Conservation (phyloP, 2,113 vertebrate genomes). For the Dicerorhinus sumatrensis region DNA sequence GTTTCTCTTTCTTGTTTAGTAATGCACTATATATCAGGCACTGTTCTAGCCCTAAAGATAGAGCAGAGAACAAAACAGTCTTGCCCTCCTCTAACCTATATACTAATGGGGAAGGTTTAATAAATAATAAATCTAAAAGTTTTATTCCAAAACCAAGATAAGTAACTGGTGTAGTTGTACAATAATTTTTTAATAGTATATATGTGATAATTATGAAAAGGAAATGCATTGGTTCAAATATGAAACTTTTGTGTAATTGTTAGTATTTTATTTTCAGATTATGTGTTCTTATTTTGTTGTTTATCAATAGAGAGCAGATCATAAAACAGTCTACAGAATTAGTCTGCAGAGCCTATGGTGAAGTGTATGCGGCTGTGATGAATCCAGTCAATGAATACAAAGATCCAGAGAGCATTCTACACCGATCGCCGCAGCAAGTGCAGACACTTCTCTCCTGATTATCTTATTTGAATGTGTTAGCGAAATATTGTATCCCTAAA, state of each 20-base stretch:
- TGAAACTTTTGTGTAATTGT: neutral
- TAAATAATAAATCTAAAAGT: neutral
- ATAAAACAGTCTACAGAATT: constrained; percentile 96
- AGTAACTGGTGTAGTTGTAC: neutral
- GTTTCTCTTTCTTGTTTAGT: neutral
- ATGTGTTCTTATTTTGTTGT: neutral
- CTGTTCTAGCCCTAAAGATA: neutral
- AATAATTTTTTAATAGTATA: neutral
- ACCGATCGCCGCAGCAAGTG: constrained; percentile 95
- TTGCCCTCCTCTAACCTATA: neutral
- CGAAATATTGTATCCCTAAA: neutral
- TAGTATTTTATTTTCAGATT: neutral
- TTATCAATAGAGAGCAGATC: constrained; percentile 93
- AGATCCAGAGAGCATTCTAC: constrained; percentile 93
- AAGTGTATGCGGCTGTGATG: constrained; percentile 94
- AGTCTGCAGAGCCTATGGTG: constrained; percentile 94
- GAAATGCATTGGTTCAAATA: neutral
- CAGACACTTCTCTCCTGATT: constrained; percentile 93
- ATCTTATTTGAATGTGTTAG: neutral
- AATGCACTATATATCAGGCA: too few relatives aligned
- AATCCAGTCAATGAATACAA: constrained; percentile 91
- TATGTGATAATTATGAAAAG: neutral
- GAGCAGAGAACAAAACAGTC: neutral
- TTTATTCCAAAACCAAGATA: neutral
- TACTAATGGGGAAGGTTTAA: neutral